Evolutionary conservation across 1,140 invertebrate species (phyloP).

Genomic region (Chrysopa pallens): DNA sequence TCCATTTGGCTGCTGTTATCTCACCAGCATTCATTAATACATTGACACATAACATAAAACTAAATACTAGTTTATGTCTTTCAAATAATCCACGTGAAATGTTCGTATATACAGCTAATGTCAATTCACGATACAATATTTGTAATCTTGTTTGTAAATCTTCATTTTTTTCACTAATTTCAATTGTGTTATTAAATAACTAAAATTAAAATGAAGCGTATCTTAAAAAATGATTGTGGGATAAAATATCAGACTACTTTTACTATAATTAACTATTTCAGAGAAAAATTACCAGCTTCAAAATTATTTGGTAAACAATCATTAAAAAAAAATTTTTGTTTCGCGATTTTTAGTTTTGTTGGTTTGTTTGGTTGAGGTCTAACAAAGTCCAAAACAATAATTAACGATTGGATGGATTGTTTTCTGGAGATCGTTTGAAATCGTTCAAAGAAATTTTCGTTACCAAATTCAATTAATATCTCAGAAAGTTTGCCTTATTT

Average conservation of each 20-base stretch:
- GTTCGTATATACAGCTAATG: constrained; percentile 65
- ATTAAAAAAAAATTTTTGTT: not conserved
- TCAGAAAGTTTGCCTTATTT: too few species aligned
- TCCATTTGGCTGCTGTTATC: constrained; percentile 42
- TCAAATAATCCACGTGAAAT: constrained; percentile 81
- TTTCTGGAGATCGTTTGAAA: too few species aligned
- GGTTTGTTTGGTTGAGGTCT: too few species aligned
- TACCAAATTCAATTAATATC: too few species aligned
- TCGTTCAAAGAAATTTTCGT: too few species aligned
- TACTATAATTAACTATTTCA: constrained; percentile 1
- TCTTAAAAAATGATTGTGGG: too few species aligned
- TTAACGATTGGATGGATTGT: too few species aligned
- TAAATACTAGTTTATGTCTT: constrained; percentile 77
- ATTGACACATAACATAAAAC: constrained; percentile 62
- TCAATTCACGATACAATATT: constrained; percentile 55
- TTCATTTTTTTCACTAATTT: constrained; percentile 44
- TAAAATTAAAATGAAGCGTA: constrained; percentile 16
- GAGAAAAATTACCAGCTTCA: constrained; percentile 2
- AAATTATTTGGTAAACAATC: not conserved
- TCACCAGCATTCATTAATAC: constrained; percentile 42
- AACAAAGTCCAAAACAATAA: too few species aligned
- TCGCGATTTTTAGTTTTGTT: too few species aligned
- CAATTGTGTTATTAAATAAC: constrained; percentile 58
- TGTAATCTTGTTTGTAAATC: constrained; percentile 41
- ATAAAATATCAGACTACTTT: not conserved